Conservation (phyloP, 23 tunicate genomes). For the Styela clava region DNA sequence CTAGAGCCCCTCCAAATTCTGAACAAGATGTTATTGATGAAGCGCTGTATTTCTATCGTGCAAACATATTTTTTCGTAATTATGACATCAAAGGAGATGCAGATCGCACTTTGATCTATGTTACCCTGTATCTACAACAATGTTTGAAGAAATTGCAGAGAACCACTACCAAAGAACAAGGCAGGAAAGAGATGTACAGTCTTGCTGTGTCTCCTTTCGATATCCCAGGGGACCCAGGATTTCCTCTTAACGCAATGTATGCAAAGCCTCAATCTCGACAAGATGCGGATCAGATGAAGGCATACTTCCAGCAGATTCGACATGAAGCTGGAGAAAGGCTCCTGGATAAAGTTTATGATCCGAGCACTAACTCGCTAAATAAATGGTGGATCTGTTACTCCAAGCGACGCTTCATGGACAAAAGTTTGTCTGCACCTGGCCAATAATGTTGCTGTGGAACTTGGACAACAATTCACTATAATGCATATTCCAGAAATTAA, state of each 20-base stretch:
- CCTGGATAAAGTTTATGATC: conserved; percentile 65
- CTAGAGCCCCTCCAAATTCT: conserved; percentile 44
- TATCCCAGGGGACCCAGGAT: conserved; percentile 95
- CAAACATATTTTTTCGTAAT: conserved; percentile 95
- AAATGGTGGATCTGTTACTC: conserved; percentile 99
- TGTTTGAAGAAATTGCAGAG: conserved; percentile 86
- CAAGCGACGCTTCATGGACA: conserved; percentile 92
- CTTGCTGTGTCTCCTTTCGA: conserved; percentile 78
- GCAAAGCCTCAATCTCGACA: conserved; percentile 60
- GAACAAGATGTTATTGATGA: conserved; percentile 79
- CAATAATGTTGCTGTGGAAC: conserved; percentile 16
- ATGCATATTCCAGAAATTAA: not conserved
- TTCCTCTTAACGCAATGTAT: conserved; percentile 93
- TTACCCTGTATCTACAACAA: conserved; percentile 94
- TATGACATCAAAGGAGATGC: conserved; percentile 89
- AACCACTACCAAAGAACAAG: conserved; percentile 55
- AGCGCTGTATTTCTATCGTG: conserved; percentile 75
- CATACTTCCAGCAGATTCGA: conserved; percentile 68
- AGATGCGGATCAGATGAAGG: conserved; percentile 93
- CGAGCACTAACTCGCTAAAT: conserved; percentile 72
- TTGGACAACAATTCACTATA: not conserved
- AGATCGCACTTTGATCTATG: conserved; percentile 94
- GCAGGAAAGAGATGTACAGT: conserved; percentile 83
- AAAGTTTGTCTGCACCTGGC: conserved; percentile 92
- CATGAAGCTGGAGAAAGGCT: conserved; percentile 85